Base-by-base conservation (phyloP, 2,888 invertebrate genomes). In the Cheilosia impressa region DNA sequence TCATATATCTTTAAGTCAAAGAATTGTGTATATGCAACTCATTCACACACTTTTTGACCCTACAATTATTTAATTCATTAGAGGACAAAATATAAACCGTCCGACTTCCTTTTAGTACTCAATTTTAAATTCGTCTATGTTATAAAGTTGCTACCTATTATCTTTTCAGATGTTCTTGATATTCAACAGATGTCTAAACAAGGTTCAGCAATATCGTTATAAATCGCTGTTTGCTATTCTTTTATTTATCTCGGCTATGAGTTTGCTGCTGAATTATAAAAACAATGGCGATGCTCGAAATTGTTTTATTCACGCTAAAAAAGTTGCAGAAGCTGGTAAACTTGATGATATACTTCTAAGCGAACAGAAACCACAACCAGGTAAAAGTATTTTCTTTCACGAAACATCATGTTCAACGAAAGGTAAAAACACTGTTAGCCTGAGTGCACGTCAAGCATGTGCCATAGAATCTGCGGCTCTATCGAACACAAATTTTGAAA, bases 391-490 rank as follows among this genome's bases (percentile, higher is more conserved):
- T 78, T 92, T 92, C 79, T 92, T 92, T 82, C 92, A 92, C 57
- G 92, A 92, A 87, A 92, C 92, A 5, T 90, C 91, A 22, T 92
- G 92, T 45, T 76, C 84, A n/a, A 62, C 31, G 0, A 57, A 52
- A 50, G 17, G 38, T 53, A 38, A 71, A 31, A 47, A 63, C 9
- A 55, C 43, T 17, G 60, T 91, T 3, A 85, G 88, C 24, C 75
- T 92, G 4, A 91, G 89, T n/a, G 87, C 90, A 15, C 88, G 92
- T 4, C 91, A 92, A 88, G 91, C 92, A 0, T 92, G 92, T 87
- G 90, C 92, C 0, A 90, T 92, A n/a, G 92, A 92, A 88, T 92
- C 92, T 0, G 90, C 92, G 1, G 92, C 92, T 1, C 78, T 90
- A 17, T 87, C 89, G 50, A 92, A 92, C 89, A 91, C 92, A n/a